Evolutionary conservation across 2,888 invertebrate species (phyloP), one percentile per base, ranked within the genome.

Genomic region (Eupithecia abbreviata): DNA sequence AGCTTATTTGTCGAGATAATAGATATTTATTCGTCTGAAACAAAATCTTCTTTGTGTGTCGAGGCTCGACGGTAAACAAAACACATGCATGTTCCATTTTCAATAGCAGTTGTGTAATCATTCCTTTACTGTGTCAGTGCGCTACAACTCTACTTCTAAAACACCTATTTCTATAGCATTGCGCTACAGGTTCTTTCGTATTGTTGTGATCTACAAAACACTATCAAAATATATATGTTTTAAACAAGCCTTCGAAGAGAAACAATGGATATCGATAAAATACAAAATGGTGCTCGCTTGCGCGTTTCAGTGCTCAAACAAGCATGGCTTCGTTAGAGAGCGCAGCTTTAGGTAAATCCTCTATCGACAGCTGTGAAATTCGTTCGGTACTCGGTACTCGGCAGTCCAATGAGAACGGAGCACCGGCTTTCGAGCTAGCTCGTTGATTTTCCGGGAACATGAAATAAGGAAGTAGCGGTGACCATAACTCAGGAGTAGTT

Each of bases 281-380:
- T 85, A 84, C 82, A 81, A 79, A 86, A 84, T 81, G 78, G 82
- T 76, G 79, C 81, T 77, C 83, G 79, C 75, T 81, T 82, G 84
- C 82, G 81, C 83, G 80, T 84, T 84, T 81, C 76, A 76, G 79
- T 80, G 85, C 80, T 81, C 84, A 86, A 88, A 89, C 89, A 89
- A 88, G 82, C 87, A 84, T 84, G 80, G 86, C 85, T 90, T 91
- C 90, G 90, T 91, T 91, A 90, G 89, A 84, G 86, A 88, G 84
- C 84, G 71, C 84, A 82, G 87, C 85, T 88, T 88, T 89, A 83
- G 83, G 82, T 83, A 89, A 90, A 90, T 89, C 90, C 89, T 86
- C 85, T 85, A 85, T 87, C 86, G 88, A 84, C 88, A 85, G 85
- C 85, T 87, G 86, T 83, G 85, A 86, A 86, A 85, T 88, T 85